These are phyloP conservation scores for Fragum sueziense DNA, from an alignment of 2,888 invertebrate genomes.

Conservation along the genomic window DNA sequence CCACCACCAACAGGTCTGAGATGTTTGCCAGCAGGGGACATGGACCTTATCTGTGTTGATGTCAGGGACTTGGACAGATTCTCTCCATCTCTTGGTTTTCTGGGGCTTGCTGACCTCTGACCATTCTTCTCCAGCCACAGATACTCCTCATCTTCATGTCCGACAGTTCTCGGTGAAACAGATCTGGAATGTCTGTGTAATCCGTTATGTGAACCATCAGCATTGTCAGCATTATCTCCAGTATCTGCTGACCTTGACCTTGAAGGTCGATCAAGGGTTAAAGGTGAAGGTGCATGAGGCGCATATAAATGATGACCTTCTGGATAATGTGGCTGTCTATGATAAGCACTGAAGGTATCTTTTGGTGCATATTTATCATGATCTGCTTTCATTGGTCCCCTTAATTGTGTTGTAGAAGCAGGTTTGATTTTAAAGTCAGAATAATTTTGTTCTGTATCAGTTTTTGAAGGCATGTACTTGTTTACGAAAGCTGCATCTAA, in stretches of 20 bases:
- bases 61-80: slow-evolving; percentile 53
- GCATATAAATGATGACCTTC: slow-evolving; percentile 38
- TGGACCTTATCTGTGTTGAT: slow-evolving; percentile 46
- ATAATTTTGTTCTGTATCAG: neutral
- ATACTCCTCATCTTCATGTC: slow-evolving; percentile 8
- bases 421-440: neutral
- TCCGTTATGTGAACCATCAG: slow-evolving; percentile 21
- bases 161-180: slow-evolving; percentile 30
- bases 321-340: neutral
- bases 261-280: slow-evolving; percentile 37
- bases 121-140: neutral
- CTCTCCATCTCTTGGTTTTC: neutral
- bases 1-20: slow-evolving; percentile 40
- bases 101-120: slow-evolving; percentile 18
- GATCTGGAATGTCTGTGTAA: slow-evolving; percentile 44
- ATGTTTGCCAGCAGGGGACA: slow-evolving; percentile 33
- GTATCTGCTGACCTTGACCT: slow-evolving; percentile 44
- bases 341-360: neutral
- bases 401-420: neutral
- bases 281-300: slow-evolving; percentile 51
- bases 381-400: slow-evolving; percentile 51
- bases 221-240: slow-evolving; percentile 13
- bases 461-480: neutral
- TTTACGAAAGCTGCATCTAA: neutral
- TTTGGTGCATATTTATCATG: slow-evolving; percentile 15